Percentiles rank a stretch among this genome's conserved stretches.
phyloP scores from a whole-genome alignment of 2,888 invertebrate genomes.

The Gryllus longicercus region DNA sequence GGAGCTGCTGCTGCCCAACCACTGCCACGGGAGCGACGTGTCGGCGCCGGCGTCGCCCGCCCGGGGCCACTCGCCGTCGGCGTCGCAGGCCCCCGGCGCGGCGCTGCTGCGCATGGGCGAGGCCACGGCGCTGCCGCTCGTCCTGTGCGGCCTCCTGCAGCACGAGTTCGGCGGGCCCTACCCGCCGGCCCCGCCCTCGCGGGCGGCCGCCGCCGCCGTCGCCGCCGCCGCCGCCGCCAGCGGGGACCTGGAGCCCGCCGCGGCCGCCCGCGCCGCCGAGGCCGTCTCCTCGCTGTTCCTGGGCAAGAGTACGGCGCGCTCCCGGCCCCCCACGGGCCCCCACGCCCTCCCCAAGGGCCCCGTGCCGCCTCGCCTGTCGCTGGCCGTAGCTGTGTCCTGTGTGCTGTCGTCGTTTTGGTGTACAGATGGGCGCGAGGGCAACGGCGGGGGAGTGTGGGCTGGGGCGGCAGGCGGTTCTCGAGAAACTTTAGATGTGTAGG shows the following conservation, averaged over 20 bases:
- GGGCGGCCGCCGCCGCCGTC: neutral
- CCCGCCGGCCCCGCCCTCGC: slow-evolving; percentile 24
- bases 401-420: too few species aligned
- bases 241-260: neutral
- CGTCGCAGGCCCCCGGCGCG: slow-evolving; percentile 33
- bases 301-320: slow-evolving; percentile 25
- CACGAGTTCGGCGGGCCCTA: slow-evolving; percentile 27
- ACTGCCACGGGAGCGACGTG: neutral
- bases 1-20: neutral
- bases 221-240: neutral
- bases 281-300: slow-evolving; percentile 25
- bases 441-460: too few species aligned
- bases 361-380: too few species aligned
- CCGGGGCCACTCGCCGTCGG: neutral
- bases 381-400: too few species aligned
- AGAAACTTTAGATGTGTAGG: too few species aligned
- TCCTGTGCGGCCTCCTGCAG: slow-evolving; percentile 50
- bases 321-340: neutral
- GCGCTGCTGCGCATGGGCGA: slow-evolving; percentile 43
- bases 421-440: too few species aligned
- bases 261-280: neutral
- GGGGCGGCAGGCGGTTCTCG: too few species aligned
- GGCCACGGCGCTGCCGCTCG: slow-evolving; percentile 49
- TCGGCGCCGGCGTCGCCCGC: slow-evolving; percentile 20
- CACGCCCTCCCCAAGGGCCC: neutral